Percentiles rank a stretch among this genome's conserved stretches.
Conservation (phyloP, 2,113 vertebrate genomes). For the Columba livia region DNA sequence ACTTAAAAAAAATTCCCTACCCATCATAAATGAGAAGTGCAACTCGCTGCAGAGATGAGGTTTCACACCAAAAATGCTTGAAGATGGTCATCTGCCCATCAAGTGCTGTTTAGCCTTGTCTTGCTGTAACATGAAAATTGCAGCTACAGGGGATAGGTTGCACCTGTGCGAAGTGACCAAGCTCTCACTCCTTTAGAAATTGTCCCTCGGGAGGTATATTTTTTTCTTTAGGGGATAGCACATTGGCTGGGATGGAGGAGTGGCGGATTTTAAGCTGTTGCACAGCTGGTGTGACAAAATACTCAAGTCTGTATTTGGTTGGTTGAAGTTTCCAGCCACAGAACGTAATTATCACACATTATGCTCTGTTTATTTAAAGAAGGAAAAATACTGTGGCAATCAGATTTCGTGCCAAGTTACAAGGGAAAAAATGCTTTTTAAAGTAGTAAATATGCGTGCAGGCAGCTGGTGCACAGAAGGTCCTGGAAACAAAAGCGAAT, state of each 20-base stretch:
- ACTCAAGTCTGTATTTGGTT: background rate
- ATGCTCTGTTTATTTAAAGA: background rate
- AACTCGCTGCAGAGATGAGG: background rate
- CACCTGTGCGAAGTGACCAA: fast-evolving
- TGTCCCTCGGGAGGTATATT: too few relatives aligned
- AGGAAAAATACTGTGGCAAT: background rate
- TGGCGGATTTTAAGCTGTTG: background rate
- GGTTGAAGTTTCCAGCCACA: background rate
- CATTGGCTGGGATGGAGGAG: too few relatives aligned
- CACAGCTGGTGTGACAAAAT: background rate
- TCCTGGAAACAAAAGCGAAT: background rate
- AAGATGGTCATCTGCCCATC: too few relatives aligned
- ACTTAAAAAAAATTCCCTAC: background rate
- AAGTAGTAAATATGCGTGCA: background rate
- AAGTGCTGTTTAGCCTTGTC: background rate
- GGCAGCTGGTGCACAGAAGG: background rate
- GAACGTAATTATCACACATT: background rate
- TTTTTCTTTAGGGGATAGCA: too few relatives aligned
- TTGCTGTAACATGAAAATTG: fast-evolving
- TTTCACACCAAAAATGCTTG: background rate
- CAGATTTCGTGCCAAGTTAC: background rate
- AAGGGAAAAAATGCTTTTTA: background rate
- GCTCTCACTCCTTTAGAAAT: background rate
- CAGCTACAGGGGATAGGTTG: fast-evolving
- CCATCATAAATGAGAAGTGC: background rate